These are phyloP conservation scores for Ophthalmotilapia sp. DNA, from an alignment of 2,113 vertebrate genomes.

Conservation along the genomic window DNA sequence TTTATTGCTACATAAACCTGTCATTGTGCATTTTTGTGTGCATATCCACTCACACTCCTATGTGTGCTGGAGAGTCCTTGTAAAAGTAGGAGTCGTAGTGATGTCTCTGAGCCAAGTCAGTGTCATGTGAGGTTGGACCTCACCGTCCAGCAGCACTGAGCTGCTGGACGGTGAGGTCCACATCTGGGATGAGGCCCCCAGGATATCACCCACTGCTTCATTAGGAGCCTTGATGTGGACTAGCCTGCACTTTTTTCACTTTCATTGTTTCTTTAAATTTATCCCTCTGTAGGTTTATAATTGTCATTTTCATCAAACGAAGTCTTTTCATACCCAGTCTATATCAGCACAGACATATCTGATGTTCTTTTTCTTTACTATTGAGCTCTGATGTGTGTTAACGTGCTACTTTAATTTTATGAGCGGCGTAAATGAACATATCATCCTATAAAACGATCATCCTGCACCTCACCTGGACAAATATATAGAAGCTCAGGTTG, in stretches of 20 bases:
- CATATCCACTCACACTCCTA: not conserved
- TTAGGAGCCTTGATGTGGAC: not conserved
- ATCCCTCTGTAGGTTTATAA: not conserved
- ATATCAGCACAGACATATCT: not conserved
- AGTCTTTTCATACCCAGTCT: not conserved
- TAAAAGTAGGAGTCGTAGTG: not conserved
- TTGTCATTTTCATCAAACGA: not conserved
- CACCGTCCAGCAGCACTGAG: not conserved
- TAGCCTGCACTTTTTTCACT: not conserved
- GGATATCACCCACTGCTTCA: not conserved
- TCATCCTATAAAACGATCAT: not conserved
- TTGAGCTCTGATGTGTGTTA: not conserved
- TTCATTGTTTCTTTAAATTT: not conserved
- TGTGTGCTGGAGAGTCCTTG: not conserved
- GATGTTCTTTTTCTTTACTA: not conserved
- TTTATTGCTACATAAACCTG: not conserved
- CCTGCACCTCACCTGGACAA: slow-evolving; percentile 77
- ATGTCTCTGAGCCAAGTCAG: not conserved
- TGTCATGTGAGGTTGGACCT: not conserved
- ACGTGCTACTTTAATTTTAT: not conserved
- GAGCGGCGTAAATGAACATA: not conserved
- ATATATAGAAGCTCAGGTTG: slow-evolving; percentile 81
- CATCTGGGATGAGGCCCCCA: not conserved
- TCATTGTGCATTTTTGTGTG: not conserved
- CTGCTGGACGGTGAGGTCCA: not conserved